Evolutionary conservation across 2,888 invertebrate species (phyloP).

Genomic region (Tuberolachnus salignus): DNA sequence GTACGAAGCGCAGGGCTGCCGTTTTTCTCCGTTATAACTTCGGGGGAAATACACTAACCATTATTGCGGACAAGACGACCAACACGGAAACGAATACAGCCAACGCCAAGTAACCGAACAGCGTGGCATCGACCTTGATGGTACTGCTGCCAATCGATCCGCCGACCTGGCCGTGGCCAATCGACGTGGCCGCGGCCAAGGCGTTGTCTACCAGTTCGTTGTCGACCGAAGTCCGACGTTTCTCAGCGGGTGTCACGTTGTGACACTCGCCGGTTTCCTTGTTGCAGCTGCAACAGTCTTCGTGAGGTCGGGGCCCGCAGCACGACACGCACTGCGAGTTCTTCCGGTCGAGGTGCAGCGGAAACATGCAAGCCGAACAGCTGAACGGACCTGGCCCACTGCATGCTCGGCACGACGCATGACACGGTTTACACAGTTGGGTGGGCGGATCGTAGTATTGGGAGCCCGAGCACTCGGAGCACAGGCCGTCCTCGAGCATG

Average conservation of each 20-base stretch:
- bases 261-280: conserved; percentile 75
- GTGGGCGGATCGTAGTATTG: conserved; percentile 75
- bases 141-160: neutral
- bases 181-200: conserved; percentile 70
- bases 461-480: conserved; percentile 77
- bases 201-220: conserved; percentile 62
- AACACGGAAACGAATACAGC: conserved; percentile 5
- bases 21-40: no score
- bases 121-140: neutral
- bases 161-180: neutral
- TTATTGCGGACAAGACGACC: conserved; percentile 11
- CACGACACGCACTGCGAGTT: conserved; percentile 80
- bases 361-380: conserved; percentile 72
- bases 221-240: conserved; percentile 66
- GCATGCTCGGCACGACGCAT: conserved; percentile 72
- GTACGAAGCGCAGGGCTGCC: no score
- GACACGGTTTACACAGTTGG: conserved; percentile 73
- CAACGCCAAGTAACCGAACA: conserved; percentile 17
- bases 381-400: conserved; percentile 74
- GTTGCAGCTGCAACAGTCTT: conserved; percentile 74
- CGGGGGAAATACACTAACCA: conserved; percentile 15
- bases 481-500: conserved; percentile 76
- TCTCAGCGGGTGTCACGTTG: conserved; percentile 76
- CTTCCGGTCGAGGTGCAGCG: conserved; percentile 72
- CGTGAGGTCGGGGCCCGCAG: conserved; percentile 68